A percentile compares a stretch with the other conserved stretches of the same genome.
Conservation (phyloP, 2,113 vertebrate genomes). For the Ranitomeya imitator region DNA sequence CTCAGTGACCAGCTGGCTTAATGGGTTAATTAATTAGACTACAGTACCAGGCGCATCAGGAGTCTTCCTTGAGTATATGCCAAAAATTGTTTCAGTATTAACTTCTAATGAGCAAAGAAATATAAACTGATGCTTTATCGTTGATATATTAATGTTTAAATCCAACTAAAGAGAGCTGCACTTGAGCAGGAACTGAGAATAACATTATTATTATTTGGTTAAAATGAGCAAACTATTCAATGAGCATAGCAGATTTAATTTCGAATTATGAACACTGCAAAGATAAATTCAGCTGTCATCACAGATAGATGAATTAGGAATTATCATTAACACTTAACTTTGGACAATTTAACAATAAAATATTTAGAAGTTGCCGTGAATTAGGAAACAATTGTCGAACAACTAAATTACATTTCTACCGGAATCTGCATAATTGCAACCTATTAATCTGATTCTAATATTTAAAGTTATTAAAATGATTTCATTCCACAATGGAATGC, state of each 20-base stretch:
- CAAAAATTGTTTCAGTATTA: background rate
- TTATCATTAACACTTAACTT: background rate
- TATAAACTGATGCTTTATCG: background rate
- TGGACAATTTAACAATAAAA: conserved; percentile 22
- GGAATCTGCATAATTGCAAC: background rate
- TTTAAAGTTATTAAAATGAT: conserved; percentile 18
- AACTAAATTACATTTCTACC: background rate
- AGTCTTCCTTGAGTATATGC: background rate
- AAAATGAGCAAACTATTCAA: conserved; percentile 13
- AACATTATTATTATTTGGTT: background rate
- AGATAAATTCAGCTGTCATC: conserved; percentile 19
- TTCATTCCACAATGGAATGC: background rate
- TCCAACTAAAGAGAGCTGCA: background rate
- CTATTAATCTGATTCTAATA: conserved; percentile 21
- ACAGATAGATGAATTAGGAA: conserved; percentile 31
- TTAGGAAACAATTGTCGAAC: conserved; percentile 13
- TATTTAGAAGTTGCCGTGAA: background rate
- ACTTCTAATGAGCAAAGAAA: background rate
- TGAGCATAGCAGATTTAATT: conserved; percentile 9
- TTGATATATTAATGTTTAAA: background rate
- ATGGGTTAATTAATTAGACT: no score
- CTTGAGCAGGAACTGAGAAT: background rate
- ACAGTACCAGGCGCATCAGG: no score
- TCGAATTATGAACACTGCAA: background rate
- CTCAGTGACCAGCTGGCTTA: no score